Percentiles rank a stretch among this genome's conserved stretches.
These are phyloP conservation scores for Hypocryptadius cinnamomeus DNA, from an alignment of 2,113 vertebrate genomes.

Conservation along the genomic window DNA sequence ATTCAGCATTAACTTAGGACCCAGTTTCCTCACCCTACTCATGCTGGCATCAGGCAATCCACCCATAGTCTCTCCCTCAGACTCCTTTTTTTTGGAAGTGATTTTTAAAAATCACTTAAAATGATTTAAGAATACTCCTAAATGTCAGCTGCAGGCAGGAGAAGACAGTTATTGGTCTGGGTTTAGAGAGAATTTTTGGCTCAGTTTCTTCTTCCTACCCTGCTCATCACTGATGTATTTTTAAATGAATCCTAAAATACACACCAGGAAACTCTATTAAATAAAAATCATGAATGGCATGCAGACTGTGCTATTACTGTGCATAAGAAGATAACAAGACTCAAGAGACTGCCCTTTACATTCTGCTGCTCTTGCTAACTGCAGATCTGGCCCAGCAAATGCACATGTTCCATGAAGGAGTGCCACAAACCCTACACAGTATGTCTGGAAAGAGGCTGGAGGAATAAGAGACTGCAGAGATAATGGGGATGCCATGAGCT, in stretches of 20 bases:
- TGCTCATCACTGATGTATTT: constrained; percentile 51
- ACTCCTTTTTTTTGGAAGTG: constrained; percentile 37
- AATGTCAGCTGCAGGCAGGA: constrained; percentile 47
- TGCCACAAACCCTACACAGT: background rate
- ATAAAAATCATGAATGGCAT: constrained; percentile 55
- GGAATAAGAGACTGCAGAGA: constrained; percentile 32
- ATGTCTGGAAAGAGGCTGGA: background rate
- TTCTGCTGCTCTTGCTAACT: constrained; percentile 48
- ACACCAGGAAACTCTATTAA: constrained; percentile 60
- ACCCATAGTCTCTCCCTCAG: background rate
- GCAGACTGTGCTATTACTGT: constrained; percentile 42
- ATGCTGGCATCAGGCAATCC: background rate
- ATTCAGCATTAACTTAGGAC: constrained; percentile 3
- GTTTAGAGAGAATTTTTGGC: constrained; percentile 45
- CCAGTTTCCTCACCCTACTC: background rate
- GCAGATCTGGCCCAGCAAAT: background rate
- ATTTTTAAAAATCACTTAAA: constrained; percentile 54
- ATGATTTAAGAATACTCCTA: constrained; percentile 42
- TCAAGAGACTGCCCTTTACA: constrained; percentile 53
- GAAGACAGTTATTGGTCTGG: constrained; percentile 45
- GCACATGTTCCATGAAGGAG: background rate
- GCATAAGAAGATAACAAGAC: constrained; percentile 64
- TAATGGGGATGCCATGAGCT: constrained; percentile 19
- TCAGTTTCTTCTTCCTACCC: constrained; percentile 8
- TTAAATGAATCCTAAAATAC: constrained; percentile 62